Evolutionary conservation across 2,888 invertebrate genomes (phyloP).

Genomic region (Itoplectis maculator): DNA sequence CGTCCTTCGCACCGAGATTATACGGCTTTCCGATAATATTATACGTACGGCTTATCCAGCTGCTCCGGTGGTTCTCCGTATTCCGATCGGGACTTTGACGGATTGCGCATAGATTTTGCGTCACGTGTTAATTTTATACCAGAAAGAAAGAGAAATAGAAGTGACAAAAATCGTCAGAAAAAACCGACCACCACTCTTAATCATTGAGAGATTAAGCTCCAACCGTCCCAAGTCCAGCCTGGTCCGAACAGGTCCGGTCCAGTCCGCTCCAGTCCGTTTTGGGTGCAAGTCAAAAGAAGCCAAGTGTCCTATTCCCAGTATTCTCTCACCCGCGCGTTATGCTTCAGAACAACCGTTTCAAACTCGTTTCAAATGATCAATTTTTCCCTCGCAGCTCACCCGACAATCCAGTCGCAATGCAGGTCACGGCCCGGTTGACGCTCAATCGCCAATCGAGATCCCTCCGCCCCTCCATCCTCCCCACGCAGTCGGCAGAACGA

Average conservation of each 20-base stretch:
- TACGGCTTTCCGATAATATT: constrained; percentile 25
- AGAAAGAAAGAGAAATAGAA: not conserved
- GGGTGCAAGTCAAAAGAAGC: no score
- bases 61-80: not conserved
- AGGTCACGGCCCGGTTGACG: not conserved
- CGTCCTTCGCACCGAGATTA: not conserved
- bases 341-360: no score
- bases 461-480: no score
- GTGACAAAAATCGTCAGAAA: not conserved
- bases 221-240: no score
- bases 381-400: no score
- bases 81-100: not conserved
- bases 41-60: not conserved
- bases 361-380: no score
- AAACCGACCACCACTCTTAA: no score
- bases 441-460: not conserved
- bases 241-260: no score
- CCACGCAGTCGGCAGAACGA: not conserved
- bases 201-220: no score
- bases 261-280: no score
- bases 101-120: not conserved
- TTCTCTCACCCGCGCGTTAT: no score
- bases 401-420: not conserved
- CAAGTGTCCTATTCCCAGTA: no score
- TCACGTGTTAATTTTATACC: not conserved